These are phyloP conservation scores for Heliconius melpomene DNA, from an alignment of 1,140 invertebrate species.

Conservation along the genomic window DNA sequence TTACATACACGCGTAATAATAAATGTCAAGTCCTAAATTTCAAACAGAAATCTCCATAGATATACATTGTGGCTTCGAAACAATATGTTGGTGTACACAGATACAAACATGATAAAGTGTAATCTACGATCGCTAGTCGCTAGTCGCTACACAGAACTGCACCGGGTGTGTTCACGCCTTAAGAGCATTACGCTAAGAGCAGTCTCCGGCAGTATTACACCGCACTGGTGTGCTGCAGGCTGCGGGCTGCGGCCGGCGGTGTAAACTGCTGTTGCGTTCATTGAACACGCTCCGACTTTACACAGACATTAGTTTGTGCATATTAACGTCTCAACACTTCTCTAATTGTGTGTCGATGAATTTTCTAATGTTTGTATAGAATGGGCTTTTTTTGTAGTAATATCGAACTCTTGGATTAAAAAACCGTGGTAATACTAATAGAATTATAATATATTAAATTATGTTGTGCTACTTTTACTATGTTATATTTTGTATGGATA, in stretches of 20 bases:
- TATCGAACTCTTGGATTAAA: neutral
- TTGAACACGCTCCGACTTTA: slow-evolving; percentile 22
- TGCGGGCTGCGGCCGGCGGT: slow-evolving; percentile 42
- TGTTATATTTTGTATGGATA: too few relatives aligned
- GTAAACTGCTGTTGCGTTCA: slow-evolving; percentile 47
- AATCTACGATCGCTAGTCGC: neutral
- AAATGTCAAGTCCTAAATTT: neutral
- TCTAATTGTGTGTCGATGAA: neutral
- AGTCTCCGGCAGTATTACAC: slow-evolving; percentile 48
- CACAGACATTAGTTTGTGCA: slow-evolving; percentile 13
- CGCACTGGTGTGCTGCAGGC: slow-evolving; percentile 48
- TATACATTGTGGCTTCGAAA: neutral
- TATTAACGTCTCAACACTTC: slow-evolving; percentile 2
- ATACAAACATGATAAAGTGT: slow-evolving; percentile 6
- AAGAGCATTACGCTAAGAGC: slow-evolving; percentile 34
- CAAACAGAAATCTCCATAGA: neutral
- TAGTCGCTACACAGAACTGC: neutral
- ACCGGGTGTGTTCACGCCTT: slow-evolving; percentile 4
- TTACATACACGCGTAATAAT: neutral
- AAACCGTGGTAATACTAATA: neutral
- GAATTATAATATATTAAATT: too few relatives aligned
- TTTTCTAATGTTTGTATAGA: neutral
- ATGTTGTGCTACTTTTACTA: neutral
- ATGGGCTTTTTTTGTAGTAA: neutral
- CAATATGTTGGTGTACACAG: neutral